Conservation (phyloP, 2,797 vertebrate genomes). For the Staurois parvus region DNA sequence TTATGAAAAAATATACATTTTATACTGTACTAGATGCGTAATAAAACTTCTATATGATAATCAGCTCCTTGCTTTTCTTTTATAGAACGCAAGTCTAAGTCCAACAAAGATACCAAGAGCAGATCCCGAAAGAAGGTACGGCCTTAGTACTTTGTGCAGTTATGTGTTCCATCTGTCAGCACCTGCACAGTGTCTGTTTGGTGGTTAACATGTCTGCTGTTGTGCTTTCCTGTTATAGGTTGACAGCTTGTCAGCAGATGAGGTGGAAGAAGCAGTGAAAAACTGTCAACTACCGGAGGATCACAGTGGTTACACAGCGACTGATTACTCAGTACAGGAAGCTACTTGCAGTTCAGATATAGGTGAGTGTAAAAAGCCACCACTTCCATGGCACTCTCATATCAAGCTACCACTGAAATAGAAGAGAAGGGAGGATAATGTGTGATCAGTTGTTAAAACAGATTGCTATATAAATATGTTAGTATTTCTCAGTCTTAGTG, state of each 20-base stretch:
- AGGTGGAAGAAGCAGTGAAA: constrained; percentile 78
- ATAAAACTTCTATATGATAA: background rate
- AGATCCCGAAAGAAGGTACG: constrained; percentile 80
- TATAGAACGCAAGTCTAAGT: constrained; percentile 83
- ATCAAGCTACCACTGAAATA: background rate
- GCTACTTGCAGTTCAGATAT: constrained; percentile 78
- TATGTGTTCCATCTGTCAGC: background rate
- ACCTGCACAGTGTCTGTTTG: background rate
- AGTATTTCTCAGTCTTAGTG: too few species aligned
- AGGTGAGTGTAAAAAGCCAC: constrained; percentile 56
- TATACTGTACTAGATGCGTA: background rate
- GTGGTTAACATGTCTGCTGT: constrained; percentile 5
- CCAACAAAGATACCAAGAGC: constrained; percentile 73
- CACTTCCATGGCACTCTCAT: background rate
- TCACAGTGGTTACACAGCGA: constrained; percentile 72
- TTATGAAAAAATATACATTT: too few species aligned
- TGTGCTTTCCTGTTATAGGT: constrained; percentile 26
- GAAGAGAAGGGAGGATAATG: background rate
- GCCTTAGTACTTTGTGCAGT: background rate
- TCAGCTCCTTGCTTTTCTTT: constrained; percentile 51
- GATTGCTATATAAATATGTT: too few species aligned
- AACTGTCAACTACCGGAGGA: constrained; percentile 73
- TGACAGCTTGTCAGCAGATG: constrained; percentile 68
- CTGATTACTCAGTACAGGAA: constrained; percentile 77
- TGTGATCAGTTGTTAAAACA: too few species aligned